These are phyloP conservation scores for Volucella inflata DNA, from an alignment of 2,888 invertebrate species.

Conservation along the genomic window DNA sequence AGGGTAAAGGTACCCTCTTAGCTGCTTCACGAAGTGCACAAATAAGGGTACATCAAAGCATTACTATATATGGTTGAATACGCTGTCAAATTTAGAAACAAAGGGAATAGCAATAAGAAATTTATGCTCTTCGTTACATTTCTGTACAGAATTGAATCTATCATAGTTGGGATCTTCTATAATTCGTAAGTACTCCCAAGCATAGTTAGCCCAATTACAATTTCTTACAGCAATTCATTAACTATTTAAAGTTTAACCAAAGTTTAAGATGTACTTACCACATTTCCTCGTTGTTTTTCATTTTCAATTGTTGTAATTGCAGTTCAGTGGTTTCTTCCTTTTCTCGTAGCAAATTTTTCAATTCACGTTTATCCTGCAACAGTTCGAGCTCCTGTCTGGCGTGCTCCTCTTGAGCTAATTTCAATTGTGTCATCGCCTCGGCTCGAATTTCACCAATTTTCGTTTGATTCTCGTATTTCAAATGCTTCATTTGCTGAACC, in stretches of 20 bases:
- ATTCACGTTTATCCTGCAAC: constrained; percentile 85
- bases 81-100: no score
- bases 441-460: constrained; percentile 93
- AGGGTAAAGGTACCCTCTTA: no score
- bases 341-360: constrained; percentile 85
- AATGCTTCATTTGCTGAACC: constrained; percentile 96
- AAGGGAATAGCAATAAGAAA: no score
- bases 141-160: neutral
- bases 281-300: constrained; percentile 80
- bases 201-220: no score
- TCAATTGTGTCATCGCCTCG: constrained; percentile 91
- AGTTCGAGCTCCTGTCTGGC: constrained; percentile 90
- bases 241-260: neutral
- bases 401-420: constrained; percentile 93
- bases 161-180: no score
- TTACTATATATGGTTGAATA: no score
- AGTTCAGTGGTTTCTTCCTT: constrained; percentile 84
- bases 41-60: no score
- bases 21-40: no score
- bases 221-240: neutral
- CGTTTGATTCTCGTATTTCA: constrained; percentile 95
- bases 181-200: no score
- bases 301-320: constrained; percentile 82
- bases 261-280: constrained; percentile 77
- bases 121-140: no score